These are phyloP conservation scores for Apostichopus californicus DNA, from an alignment of 35 echinoderm and acorn worm genomes.

Conservation along the genomic window DNA sequence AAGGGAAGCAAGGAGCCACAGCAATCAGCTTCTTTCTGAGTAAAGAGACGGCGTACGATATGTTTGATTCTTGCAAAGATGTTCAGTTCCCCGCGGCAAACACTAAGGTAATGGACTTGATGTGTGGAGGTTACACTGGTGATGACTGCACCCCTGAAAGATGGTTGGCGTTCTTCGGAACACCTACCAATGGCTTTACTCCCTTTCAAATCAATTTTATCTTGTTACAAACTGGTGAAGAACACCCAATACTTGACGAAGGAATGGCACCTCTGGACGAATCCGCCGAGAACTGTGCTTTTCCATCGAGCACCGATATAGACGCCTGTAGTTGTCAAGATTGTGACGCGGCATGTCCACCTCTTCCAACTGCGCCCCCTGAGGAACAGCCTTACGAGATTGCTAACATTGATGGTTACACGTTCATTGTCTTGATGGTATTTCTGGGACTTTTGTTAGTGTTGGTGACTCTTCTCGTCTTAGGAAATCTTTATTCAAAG, in stretches of 20 bases:
- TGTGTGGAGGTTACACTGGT: conserved; percentile 78
- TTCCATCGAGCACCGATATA: background rate
- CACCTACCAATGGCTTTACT: conserved; percentile 74
- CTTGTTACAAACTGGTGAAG: background rate
- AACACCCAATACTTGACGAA: background rate
- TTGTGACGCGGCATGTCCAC: conserved; percentile 75
- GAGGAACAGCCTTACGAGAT: conserved; percentile 49
- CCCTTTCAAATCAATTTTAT: conserved; percentile 86
- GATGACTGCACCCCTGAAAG: conserved; percentile 72
- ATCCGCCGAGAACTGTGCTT: conserved; percentile 18
- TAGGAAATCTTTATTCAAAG: background rate
- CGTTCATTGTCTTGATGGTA: conserved; percentile 57
- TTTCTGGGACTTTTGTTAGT: conserved; percentile 35
- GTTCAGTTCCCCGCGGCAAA: conserved; percentile 93
- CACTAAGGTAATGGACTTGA: conserved; percentile 65
- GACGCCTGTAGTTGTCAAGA: conserved; percentile 89
- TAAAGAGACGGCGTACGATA: conserved; percentile 57
- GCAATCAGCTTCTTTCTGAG: conserved; percentile 65
- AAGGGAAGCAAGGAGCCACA: background rate
- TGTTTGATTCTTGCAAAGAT: conserved; percentile 82
- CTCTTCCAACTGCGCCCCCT: conserved; percentile 57
- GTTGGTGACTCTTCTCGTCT: background rate
- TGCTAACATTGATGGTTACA: conserved; percentile 57
- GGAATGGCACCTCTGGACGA: background rate
- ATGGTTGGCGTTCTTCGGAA: conserved; percentile 87